Base-by-base conservation (phyloP, 2,113 vertebrate genomes). In the Scytalopus superciliaris region DNA sequence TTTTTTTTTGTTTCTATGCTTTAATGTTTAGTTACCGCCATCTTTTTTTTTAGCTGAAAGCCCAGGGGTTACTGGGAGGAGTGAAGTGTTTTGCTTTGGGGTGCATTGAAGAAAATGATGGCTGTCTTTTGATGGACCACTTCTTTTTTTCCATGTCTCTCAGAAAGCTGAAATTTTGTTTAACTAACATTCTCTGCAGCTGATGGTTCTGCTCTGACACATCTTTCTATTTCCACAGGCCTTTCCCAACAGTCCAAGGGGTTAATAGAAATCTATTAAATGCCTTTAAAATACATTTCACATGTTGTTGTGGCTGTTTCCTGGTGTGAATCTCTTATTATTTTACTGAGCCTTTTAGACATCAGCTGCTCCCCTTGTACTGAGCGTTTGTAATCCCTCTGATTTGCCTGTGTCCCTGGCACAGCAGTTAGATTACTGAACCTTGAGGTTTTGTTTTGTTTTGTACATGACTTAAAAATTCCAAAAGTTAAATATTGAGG, bases 241-340 rank as follows among this genome's bases (percentile, higher is more conserved):
- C 87, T 96, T 84, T 93, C 66, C 44, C 70, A 83, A 45, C 37
- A 84, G 73, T 88, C 72, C 83, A 81, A 95, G 83, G 60, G 68
- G 79, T 92, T 94, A 93, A 93, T 78, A 92, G 82, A 89, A 92
- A 96, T 92, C 94, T 96, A 70, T 93, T 90, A 94, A 84, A 81
- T 95, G 66, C n/a, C 56, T 93, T 94, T 90, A 93, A 96, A 96
- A 96, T 75, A 92, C 64, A 90, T 78, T 96, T 96, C 75, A 81
- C 14, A 2, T 93, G 78, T 86, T 93, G 49, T 82, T 95, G 79
- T 95, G 47, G 52, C 64, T 95, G 87, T 95, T 96, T 88, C 90
- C 90, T 88, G 88, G 79, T 94, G 90, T 80, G 92, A 96, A 90
- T 78, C 55, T 77, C 68, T 88, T 90, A 90, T 66, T 90, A 96